A percentile compares a stretch with the other conserved stretches of the same genome.
These are phyloP conservation scores for Diplogasteroides magnus DNA, from an alignment of 1,140 invertebrate species.

Conservation along the genomic window DNA sequence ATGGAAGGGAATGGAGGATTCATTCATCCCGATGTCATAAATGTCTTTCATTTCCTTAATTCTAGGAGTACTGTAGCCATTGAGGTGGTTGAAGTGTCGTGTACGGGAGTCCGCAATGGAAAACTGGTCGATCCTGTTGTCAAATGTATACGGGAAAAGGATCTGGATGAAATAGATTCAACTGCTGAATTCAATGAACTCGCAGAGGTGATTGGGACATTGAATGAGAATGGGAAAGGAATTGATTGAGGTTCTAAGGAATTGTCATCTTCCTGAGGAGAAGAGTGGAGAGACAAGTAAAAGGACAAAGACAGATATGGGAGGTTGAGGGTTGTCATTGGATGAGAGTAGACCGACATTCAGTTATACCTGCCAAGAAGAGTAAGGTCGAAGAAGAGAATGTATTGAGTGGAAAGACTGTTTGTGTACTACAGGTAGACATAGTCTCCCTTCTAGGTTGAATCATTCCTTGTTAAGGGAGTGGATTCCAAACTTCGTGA, in stretches of 20 bases:
- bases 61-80: no score
- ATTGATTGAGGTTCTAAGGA: not conserved
- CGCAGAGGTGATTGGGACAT: not conserved
- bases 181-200: conserved; percentile 8
- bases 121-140: conserved; percentile 19
- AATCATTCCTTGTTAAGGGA: not conserved
- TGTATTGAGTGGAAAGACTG: not conserved
- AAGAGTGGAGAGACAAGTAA: not conserved
- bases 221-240: no score
- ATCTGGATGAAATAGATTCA: conserved; percentile 6
- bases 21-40: not conserved
- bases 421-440: not conserved
- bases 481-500: not conserved
- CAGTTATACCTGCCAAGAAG: not conserved
- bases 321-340: not conserved
- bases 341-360: not conserved
- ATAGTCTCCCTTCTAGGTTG: not conserved
- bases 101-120: conserved; percentile 12
- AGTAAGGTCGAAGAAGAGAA: not conserved
- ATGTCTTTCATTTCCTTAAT: no score
- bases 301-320: not conserved
- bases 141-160: conserved; percentile 10
- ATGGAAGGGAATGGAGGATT: not conserved
- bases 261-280: not conserved
- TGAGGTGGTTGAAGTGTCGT: conserved; percentile 9